Evolutionary conservation across 1,140 invertebrate genomes (phyloP).

Genomic region (Zelostemma sp.): DNA sequence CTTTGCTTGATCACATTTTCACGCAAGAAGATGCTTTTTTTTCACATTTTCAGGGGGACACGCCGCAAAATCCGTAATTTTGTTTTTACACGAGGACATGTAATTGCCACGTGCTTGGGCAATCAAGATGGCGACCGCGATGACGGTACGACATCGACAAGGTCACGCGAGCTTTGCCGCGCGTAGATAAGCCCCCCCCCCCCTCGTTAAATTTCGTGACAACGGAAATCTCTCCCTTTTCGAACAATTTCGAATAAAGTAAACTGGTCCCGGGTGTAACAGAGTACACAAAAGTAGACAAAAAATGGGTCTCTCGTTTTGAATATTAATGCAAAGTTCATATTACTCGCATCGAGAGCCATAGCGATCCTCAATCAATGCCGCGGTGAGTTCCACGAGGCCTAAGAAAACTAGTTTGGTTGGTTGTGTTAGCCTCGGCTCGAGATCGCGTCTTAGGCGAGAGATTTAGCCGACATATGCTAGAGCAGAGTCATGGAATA

Average conservation of each 20-base stretch:
- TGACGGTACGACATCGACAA: constrained; percentile 52
- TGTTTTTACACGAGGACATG: constrained; percentile 32
- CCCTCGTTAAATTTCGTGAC: neutral
- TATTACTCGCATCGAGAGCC: constrained; percentile 34
- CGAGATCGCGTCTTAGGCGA: constrained; percentile 36
- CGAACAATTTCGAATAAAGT: neutral
- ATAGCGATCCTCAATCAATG: constrained; percentile 46
- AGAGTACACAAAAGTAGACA: neutral
- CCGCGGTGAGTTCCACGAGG: constrained; percentile 32
- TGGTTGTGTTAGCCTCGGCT: constrained; percentile 53
- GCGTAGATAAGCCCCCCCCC: constrained; percentile 43
- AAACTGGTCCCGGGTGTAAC: constrained; percentile 9
- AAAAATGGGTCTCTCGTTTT: constrained; percentile 20
- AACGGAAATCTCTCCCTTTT: constrained; percentile 6
- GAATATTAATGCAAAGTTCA: constrained; percentile 34
- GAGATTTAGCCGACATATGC: constrained; percentile 33
- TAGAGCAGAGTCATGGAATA: constrained; percentile 34
- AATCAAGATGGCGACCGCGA: constrained; percentile 56
- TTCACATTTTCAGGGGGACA: too few relatives aligned
- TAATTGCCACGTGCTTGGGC: constrained; percentile 46
- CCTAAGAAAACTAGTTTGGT: constrained; percentile 67
- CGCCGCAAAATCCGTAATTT: too few relatives aligned
- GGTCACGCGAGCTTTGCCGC: constrained; percentile 55
- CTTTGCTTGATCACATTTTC: too few relatives aligned
- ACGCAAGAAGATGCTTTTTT: too few relatives aligned